Percentiles rank a stretch among this genome's conserved stretches.
phyloP scores from a whole-genome alignment of 2,113 vertebrate genomes.

The Falco punctatus region DNA sequence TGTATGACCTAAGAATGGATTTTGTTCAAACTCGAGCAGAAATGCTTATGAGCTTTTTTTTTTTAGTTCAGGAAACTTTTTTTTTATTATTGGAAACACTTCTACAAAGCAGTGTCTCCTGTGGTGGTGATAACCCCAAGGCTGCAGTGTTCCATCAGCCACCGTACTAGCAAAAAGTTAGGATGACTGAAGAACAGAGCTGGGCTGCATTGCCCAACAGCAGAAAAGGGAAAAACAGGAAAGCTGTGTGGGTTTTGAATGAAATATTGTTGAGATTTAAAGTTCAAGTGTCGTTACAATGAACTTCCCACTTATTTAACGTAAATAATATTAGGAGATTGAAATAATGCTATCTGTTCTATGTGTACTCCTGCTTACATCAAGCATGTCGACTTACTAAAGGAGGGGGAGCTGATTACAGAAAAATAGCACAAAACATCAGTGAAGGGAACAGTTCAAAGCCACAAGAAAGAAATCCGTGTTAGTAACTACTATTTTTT shows the following conservation, averaged over 20 bases:
- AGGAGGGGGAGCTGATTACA: background rate
- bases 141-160: rapidly evolving
- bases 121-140: background rate
- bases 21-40: background rate
- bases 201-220: background rate
- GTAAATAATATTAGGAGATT: background rate
- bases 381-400: background rate
- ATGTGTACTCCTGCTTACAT: background rate
- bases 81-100: background rate
- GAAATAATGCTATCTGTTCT: background rate
- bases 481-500: background rate
- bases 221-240: background rate
- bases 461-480: background rate
- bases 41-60: background rate
- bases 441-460: background rate
- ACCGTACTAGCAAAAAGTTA: background rate
- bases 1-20: background rate
- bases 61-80: background rate
- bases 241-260: background rate
- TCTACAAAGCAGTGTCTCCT: background rate
- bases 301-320: background rate
- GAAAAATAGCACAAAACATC: background rate
- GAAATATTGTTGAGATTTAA: background rate
- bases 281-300: background rate
- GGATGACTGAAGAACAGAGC: background rate